These are phyloP conservation scores for Uloborus plumipes DNA, from an alignment of 2,888 invertebrate genomes.

Conservation along the genomic window DNA sequence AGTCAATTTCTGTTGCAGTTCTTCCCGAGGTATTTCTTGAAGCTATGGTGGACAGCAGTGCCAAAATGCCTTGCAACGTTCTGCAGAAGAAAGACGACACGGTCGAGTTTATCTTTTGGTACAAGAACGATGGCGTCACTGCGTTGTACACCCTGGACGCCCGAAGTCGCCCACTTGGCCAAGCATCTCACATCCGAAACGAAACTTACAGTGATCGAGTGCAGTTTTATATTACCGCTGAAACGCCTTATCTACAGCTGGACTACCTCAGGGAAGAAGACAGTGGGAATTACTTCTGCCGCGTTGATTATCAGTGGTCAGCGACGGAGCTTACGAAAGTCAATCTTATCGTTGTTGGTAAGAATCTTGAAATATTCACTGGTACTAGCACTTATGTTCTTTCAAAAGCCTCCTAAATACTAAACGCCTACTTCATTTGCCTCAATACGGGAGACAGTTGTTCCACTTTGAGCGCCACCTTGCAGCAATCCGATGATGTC, in stretches of 20 bases:
- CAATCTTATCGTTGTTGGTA: constrained; percentile 54
- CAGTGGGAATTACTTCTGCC: constrained; percentile 47
- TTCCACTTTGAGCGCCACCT: too few relatives aligned
- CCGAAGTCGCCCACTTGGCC: constrained; percentile 3
- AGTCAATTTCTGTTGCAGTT: constrained; percentile 6
- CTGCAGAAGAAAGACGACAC: constrained; percentile 34
- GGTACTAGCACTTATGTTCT: too few relatives aligned
- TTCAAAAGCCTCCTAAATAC: too few relatives aligned
- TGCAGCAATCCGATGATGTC: too few relatives aligned
- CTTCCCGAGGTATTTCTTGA: constrained; percentile 48
- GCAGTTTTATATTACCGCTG: constrained; percentile 31
- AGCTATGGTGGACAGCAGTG: constrained; percentile 54
- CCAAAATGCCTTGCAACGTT: constrained; percentile 57
- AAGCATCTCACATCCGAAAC: constrained; percentile 43
- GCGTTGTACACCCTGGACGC: constrained; percentile 56
- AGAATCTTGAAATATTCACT: too few relatives aligned
- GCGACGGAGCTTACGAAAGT: constrained; percentile 45
- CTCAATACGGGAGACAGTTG: too few relatives aligned
- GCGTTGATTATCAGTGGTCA: constrained; percentile 57
- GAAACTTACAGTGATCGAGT: constrained; percentile 53
- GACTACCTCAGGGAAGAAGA: constrained; percentile 45
- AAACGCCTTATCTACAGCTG: constrained; percentile 41
- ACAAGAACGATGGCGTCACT: constrained; percentile 60
- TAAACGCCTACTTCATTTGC: too few relatives aligned
- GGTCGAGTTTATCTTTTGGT: constrained; percentile 61